Evolutionary conservation across 2,113 vertebrate genomes (phyloP).

Genomic region (Larimichthys crocea): DNA sequence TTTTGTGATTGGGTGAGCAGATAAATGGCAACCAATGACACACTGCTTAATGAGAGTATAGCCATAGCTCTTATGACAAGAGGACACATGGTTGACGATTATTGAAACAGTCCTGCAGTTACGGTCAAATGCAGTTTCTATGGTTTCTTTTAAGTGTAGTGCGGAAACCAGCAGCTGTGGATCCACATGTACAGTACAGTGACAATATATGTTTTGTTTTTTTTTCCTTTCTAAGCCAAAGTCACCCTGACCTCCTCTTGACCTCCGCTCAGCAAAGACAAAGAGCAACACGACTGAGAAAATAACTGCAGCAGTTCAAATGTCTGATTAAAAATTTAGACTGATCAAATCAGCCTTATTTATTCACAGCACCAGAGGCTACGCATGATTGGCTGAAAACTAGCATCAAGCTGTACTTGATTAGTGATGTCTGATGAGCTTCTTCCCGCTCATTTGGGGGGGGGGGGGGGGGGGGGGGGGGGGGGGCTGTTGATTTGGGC

Average conservation of each 20-base stretch:
- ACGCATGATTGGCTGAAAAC: conserved; percentile 67
- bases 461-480: not conserved
- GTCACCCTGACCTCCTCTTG: conserved; percentile 52
- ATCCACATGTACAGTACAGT: not conserved
- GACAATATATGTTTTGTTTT: not conserved
- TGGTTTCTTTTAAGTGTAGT: not conserved
- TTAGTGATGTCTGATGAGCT: conserved; percentile 74
- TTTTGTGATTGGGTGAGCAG: not conserved
- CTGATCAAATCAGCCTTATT: conserved; percentile 69
- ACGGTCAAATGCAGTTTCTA: not conserved
- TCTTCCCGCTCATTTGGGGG: conserved; percentile 43
- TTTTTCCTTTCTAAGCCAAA: not conserved
- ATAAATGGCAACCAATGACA: not conserved
- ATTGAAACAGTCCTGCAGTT: not conserved
- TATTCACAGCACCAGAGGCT: conserved; percentile 54
- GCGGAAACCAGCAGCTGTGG: not conserved
- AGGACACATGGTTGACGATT: not conserved
- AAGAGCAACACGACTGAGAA: conserved; percentile 35
- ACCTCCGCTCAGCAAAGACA: conserved; percentile 51
- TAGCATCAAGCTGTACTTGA: conserved; percentile 73
- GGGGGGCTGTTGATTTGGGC: conserved; percentile 67
- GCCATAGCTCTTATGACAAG: not conserved
- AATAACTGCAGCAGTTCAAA: conserved; percentile 49
- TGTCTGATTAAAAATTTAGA: conserved; percentile 66
- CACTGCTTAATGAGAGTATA: not conserved